Base-by-base conservation (phyloP, 1,140 invertebrate genomes). In the Microplitis mediator region DNA sequence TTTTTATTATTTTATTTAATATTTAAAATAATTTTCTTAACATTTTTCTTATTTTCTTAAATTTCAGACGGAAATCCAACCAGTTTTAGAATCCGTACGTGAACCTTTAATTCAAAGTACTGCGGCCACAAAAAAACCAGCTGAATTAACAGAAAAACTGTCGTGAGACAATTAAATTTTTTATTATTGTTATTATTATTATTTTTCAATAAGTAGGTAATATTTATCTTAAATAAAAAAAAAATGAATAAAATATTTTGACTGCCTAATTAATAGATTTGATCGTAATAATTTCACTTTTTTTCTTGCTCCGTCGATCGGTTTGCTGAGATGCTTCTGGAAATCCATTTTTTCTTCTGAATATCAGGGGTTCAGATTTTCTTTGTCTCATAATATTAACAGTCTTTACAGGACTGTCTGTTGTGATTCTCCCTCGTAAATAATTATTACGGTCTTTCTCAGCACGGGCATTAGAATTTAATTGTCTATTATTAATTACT, bases 351-450 rank as follows among this genome's bases (percentile, higher is more conserved):
- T 81, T 84, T 64, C 78, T 82, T 45, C 67, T 79, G 66, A 84
- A 86, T 56, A 78, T 51, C 35, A 73, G 74, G 61, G 82, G 80
- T 32, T 73, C 74, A 9, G 80, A 76, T 58, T 82, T 78, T 5
- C 73, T 14, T 2, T 76, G 60, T 71, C 45, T 72, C 34, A 6
- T 78, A 4, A 86, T 80, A 35, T 80, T 79, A 5, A 86, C 76
- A 2, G 82, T 85, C 61, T 64, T 79, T 13, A 87, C 76, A 3
- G 81, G 81, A 4, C 81, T 82, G 39, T 84, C 81, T 14, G 72
- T 63, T 31, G 58, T 54, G 23, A 50, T 79, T 54, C 72, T 64
- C 8, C 69, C 65, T 23, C n/a, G 31, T 8, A 72, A 72, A 45
- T 62, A 11, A 64, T 69, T 69, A 23, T 39, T 69, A 8, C 31